Base-by-base conservation (phyloP, 2,797 vertebrate species). In the Falco columbarius region DNA sequence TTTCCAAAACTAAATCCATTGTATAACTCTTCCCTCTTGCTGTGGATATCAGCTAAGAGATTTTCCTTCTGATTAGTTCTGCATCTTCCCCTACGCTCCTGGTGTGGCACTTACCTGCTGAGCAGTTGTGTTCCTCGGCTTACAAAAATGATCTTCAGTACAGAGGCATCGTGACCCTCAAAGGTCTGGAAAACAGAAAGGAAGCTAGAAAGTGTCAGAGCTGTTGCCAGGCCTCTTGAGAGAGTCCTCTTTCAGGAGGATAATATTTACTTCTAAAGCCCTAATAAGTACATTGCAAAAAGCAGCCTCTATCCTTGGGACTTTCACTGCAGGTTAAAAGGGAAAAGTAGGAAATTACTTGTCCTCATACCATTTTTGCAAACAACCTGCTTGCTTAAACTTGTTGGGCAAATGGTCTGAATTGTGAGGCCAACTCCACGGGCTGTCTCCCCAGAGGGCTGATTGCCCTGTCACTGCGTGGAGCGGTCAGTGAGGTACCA, bases 121-220 rank as follows among this genome's bases (percentile, higher is more conserved):
- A 99, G 98, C 80, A 99, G 97, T 86, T 99, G 99, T 15, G 99
- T 99, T 34, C 99, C 99, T 34, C 98, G 97, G 95, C 99, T 99
- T 66, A 99, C 99, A 49, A 99, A 99, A 95, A 99, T 94, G 38
- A 99, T 97, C 97, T 99, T 99, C 96, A 99, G 97, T 47, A 99
- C 99, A 0, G 99, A 99, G 8, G 99, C 99, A 10, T 99, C 99
- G 0, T 99, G 99, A 9, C 99, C 99, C 96, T 99, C 99, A 34
- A 99, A 99, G 1, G 99, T 99, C 99, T 99, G 93, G 17, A 82
- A 89, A 81, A 67, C 6, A 92, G 14, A 47, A 34, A 34, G 19
- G 6, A 15, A 52, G 27, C 32, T 81, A 36, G 11, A 15, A 40
- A 74, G 44, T 2, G 9, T 54, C 18, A 24, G 13, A 79, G 15